Conservation (phyloP, 2,797 vertebrate genomes). For the Taenioides sp. region DNA sequence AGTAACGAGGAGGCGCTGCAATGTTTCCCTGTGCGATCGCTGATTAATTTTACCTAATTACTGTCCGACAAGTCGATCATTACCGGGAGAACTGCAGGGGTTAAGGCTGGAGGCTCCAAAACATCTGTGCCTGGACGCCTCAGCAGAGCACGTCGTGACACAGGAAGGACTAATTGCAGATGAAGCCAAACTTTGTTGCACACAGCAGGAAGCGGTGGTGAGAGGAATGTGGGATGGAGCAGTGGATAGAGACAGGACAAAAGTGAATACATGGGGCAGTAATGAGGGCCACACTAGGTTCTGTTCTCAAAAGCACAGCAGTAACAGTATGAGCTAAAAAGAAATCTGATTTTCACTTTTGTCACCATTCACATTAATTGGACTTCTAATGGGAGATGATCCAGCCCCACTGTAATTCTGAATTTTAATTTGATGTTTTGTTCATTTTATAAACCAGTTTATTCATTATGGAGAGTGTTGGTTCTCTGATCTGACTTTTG, state of each 20-base stretch:
- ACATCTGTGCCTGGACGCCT: conserved; percentile 26
- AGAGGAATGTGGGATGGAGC: conserved; percentile 58
- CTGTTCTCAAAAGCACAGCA: conserved; percentile 53
- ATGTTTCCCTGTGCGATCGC: conserved; percentile 36
- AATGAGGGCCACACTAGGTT: conserved; percentile 64
- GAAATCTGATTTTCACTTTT: neutral
- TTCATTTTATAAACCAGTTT: neutral
- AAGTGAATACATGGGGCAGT: conserved; percentile 58
- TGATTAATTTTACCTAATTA: conserved; percentile 59
- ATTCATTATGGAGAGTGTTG: neutral
- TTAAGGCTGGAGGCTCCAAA: conserved; percentile 36
- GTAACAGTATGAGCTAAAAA: conserved; percentile 34
- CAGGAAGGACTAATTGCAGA: conserved; percentile 56
- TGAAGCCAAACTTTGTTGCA: conserved; percentile 49
- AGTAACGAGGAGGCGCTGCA: conserved; percentile 26
- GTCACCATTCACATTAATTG: conserved; percentile 8
- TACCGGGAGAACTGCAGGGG: conserved; percentile 39
- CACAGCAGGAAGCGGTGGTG: conserved; percentile 39
- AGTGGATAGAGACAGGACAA: conserved; percentile 50
- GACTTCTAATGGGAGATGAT: neutral
- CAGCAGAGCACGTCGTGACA: conserved; percentile 35
- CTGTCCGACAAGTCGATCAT: conserved; percentile 57
- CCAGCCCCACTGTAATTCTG: too few species aligned
- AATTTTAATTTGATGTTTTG: neutral
- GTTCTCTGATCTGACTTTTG: neutral